phyloP scores from a whole-genome alignment of 2,797 vertebrate genomes.

The Semaprochilodus insignis region DNA sequence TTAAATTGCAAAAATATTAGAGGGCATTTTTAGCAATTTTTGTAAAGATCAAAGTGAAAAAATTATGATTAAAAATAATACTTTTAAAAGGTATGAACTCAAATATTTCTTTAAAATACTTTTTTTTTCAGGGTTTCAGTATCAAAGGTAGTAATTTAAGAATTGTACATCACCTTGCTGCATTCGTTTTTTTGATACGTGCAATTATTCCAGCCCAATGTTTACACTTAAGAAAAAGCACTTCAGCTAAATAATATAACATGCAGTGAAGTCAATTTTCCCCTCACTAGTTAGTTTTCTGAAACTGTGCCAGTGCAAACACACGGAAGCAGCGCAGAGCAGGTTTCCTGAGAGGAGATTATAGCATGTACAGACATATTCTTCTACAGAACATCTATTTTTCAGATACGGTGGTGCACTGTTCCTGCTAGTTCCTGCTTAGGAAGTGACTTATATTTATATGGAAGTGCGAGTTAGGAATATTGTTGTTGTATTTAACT shows the following conservation, averaged over 20 bases:
- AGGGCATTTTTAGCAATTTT: not conserved
- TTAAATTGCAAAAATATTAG: not conserved
- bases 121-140: not conserved
- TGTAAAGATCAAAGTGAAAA: not conserved
- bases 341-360: slow-evolving; percentile 52
- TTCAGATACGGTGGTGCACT: slow-evolving; percentile 68
- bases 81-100: not conserved
- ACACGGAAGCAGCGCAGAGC: not conserved
- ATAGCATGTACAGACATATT: slow-evolving; percentile 63
- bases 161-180: slow-evolving; percentile 19
- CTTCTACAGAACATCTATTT: slow-evolving; percentile 79
- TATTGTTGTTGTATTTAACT: slow-evolving; percentile 63
- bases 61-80: not conserved
- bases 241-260: slow-evolving; percentile 31
- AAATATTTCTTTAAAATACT: not conserved
- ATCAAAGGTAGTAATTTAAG: not conserved
- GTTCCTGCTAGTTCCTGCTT: slow-evolving; percentile 66
- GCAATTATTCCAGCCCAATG: slow-evolving; percentile 66
- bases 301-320: not conserved
- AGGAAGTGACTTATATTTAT: slow-evolving; percentile 70
- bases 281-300: slow-evolving; percentile 13
- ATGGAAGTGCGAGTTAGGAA: slow-evolving; percentile 65
- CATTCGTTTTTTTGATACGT: slow-evolving; percentile 52
- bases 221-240: slow-evolving; percentile 43
- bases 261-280: slow-evolving; percentile 23